Percentiles rank a stretch among this genome's conserved stretches.
Evolutionary conservation across 23 tunicate species (phyloP).

Genomic region (Diplosoma virens): DNA sequence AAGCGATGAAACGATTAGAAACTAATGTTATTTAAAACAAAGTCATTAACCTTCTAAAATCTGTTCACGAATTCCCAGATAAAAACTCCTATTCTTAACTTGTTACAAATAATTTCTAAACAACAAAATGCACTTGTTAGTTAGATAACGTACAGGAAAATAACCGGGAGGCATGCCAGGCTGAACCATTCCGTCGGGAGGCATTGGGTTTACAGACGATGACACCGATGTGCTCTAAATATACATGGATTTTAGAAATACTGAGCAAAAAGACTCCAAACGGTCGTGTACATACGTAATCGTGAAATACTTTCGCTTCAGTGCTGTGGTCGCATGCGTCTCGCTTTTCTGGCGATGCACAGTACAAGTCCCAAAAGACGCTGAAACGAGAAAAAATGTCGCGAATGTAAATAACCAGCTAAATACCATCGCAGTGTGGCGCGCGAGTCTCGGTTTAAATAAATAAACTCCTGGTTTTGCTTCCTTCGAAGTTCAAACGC

Average conservation of each 20-base stretch:
- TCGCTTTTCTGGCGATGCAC: constrained; percentile 97
- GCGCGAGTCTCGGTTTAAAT: no score
- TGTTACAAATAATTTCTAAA: no score
- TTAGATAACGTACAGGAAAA: constrained; percentile 76
- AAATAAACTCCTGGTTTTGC: no score
- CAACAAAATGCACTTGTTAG: no score
- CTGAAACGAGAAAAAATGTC: constrained; percentile 26
- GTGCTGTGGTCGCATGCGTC: constrained; percentile 95
- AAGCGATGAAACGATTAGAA: no score
- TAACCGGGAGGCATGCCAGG: constrained; percentile 94
- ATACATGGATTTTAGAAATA: background rate
- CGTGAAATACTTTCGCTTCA: constrained; percentile 99
- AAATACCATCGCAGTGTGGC: no score
- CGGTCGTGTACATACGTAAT: constrained; percentile 61
- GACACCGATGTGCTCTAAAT: constrained; percentile 28
- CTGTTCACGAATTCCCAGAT: no score
- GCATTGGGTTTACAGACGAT: constrained; percentile 53
- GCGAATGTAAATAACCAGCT: no score
- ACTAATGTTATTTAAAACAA: no score
- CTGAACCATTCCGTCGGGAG: constrained; percentile 75
- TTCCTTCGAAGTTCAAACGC: no score
- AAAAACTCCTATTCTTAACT: no score
- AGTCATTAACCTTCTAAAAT: no score
- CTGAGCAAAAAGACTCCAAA: background rate
- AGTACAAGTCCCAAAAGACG: constrained; percentile 98